These are phyloP conservation scores for Automeris io DNA, from an alignment of 2,888 invertebrate genomes.

Conservation along the genomic window DNA sequence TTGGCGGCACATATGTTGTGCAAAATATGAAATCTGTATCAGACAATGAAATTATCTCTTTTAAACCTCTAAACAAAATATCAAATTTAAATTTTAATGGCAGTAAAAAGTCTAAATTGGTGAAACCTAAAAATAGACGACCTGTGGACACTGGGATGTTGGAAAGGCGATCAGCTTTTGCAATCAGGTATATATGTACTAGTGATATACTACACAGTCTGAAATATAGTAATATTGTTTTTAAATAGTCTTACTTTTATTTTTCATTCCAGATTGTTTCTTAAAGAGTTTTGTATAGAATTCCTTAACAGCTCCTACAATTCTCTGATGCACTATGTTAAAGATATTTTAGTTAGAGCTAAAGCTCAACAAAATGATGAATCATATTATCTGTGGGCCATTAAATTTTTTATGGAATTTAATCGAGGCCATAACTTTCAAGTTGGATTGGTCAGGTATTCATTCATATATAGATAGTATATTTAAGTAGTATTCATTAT, in stretches of 20 bases:
- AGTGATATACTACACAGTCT: too few relatives aligned
- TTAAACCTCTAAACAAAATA: slow-evolving; percentile 89
- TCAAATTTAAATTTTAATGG: slow-evolving; percentile 87
- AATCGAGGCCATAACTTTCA: slow-evolving; percentile 92
- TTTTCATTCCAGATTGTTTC: slow-evolving; percentile 83
- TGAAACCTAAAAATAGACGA: slow-evolving; percentile 85
- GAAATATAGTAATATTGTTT: background rate
- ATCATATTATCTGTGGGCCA: slow-evolving; percentile 95
- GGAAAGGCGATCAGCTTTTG: slow-evolving; percentile 90
- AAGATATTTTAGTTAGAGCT: slow-evolving; percentile 82
- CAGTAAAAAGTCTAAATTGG: slow-evolving; percentile 71
- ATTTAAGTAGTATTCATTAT: too few relatives aligned
- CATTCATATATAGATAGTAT: too few relatives aligned
- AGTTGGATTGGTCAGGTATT: slow-evolving; percentile 91
- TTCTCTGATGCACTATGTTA: slow-evolving; percentile 91
- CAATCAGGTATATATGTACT: slow-evolving; percentile 81
- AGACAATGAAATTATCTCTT: slow-evolving; percentile 91
- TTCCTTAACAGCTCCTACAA: slow-evolving; percentile 96
- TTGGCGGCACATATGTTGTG: slow-evolving; percentile 95
- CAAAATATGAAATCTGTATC: slow-evolving; percentile 96
- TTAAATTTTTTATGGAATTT: slow-evolving; percentile 98
- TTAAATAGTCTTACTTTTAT: background rate
- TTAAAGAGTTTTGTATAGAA: slow-evolving; percentile 96
- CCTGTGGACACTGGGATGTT: slow-evolving; percentile 80
- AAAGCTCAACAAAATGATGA: slow-evolving; percentile 90